Conservation (phyloP, 2,888 invertebrate species). For the Trissolcus brochymenae region DNA sequence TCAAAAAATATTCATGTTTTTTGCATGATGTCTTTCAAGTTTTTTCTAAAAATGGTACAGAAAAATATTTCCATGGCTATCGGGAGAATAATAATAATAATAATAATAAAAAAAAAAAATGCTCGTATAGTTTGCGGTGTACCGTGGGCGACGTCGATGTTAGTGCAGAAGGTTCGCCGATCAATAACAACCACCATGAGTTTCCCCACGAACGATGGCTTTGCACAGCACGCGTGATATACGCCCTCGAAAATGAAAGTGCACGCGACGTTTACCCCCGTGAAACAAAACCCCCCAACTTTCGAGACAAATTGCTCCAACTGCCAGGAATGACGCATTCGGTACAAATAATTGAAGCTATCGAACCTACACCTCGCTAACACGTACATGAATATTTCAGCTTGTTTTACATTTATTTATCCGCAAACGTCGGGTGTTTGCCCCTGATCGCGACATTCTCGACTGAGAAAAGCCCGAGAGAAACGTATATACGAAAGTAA, state of each 20-base stretch:
- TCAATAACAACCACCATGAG: constrained; percentile 70
- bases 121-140: constrained; percentile 20
- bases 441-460: neutral
- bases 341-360: constrained; percentile 46
- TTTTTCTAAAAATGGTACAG: too few relatives aligned
- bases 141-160: constrained; percentile 33
- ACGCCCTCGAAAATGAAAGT: constrained; percentile 66
- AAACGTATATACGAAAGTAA: constrained; percentile 10
- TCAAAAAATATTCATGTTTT: too few relatives aligned
- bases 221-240: constrained; percentile 58
- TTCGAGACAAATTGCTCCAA: constrained; percentile 43
- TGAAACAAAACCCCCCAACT: constrained; percentile 29
- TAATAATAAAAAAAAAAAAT: too few relatives aligned
- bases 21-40: too few relatives aligned
- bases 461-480: neutral
- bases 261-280: constrained; percentile 60
- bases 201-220: constrained; percentile 58
- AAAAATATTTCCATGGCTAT: too few relatives aligned
- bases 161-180: constrained; percentile 57
- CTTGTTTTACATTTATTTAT: constrained; percentile 11
- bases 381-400: constrained; percentile 29
- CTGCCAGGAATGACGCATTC: constrained; percentile 46
- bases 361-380: constrained; percentile 41
- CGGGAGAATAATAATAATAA: too few relatives aligned
- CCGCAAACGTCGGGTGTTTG: neutral